phyloP scores from a whole-genome alignment of 2,888 invertebrate species.

The Pherbina coryleti region DNA sequence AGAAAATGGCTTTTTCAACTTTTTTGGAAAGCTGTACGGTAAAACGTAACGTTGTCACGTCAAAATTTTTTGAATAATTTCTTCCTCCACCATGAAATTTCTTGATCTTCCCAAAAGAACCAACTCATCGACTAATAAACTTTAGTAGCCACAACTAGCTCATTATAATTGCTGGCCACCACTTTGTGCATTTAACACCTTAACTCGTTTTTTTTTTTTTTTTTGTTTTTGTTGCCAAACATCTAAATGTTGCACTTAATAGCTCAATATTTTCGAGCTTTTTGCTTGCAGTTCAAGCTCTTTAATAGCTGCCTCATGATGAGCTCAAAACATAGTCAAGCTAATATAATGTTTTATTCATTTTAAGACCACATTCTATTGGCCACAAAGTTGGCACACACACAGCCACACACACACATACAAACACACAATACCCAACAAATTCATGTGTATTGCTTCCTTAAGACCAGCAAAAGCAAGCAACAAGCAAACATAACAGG shows the following conservation, averaged over 20 bases:
- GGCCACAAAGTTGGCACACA: conserved; percentile 23
- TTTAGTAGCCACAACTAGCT: too few species aligned
- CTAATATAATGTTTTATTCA: conserved; percentile 27
- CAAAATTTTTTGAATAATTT: too few species aligned
- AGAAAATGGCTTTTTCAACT: too few species aligned
- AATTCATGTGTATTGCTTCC: too few species aligned
- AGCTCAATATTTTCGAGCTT: not conserved
- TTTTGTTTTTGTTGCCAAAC: not conserved
- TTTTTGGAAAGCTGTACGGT: too few species aligned
- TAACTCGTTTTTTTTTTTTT: not conserved
- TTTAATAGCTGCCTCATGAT: too few species aligned
- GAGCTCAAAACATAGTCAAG: not conserved
- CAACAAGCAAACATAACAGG: not conserved
- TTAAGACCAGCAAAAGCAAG: not conserved
- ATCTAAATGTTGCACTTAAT: not conserved
- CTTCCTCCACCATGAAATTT: too few species aligned
- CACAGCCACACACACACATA: not conserved
- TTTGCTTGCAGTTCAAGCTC: not conserved
- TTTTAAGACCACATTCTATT: conserved; percentile 24
- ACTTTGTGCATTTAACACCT: not conserved
- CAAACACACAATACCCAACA: too few species aligned
- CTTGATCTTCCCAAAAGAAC: too few species aligned
- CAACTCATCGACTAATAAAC: too few species aligned
- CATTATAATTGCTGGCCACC: too few species aligned
- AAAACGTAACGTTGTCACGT: too few species aligned